Evolutionary conservation across 2,888 invertebrate genomes (phyloP), one percentile per base, ranked within the genome.

Genomic region (Chaetoderma sp.): DNA sequence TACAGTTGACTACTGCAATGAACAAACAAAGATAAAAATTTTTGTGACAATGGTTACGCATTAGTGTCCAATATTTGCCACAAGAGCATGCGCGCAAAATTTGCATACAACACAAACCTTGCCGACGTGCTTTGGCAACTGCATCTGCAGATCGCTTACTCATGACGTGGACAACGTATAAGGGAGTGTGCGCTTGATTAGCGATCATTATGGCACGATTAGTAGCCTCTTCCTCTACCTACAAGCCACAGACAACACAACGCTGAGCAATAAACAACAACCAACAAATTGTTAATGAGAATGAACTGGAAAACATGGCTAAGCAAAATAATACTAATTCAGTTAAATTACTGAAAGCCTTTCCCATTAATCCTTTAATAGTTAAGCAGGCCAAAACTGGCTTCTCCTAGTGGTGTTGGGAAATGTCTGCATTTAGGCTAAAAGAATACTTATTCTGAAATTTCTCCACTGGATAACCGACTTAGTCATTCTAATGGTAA

Each of bases 121-220:
- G 74, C 73, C 81, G 79, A 45, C 89, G 88, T 74, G 93, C 93
- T 25, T 89, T 88, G 42, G 91, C 91, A 78, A 98, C 88, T 59
- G 92, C 91, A 72, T 93, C 91, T 56, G 94, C 94, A 1, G 98
- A 95, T 70, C 92, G 91, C 88, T 93, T 94, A 81, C 95, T 95
- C 94, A 98, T 98, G 86, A 99, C 93, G 89, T 97, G 96, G 80
- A 98, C 96, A 82, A 99, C 92, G 78, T 90, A 90, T 70, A 99
- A 90, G 4, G 99, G 98, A 75, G 94, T 91, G 85, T 93, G 92
- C 78, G 94, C 96, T 92, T 97, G 96, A 88, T 94, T 93, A 27
- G 98, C 88, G 56, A 89, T 77, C 28, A 82, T 83, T 83, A 96
- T 96, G 30, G 98, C 98, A 77, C 98, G 90, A 86, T 94, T 92